phyloP scores from a whole-genome alignment of 2,113 vertebrate species.

The Gallinago media region DNA sequence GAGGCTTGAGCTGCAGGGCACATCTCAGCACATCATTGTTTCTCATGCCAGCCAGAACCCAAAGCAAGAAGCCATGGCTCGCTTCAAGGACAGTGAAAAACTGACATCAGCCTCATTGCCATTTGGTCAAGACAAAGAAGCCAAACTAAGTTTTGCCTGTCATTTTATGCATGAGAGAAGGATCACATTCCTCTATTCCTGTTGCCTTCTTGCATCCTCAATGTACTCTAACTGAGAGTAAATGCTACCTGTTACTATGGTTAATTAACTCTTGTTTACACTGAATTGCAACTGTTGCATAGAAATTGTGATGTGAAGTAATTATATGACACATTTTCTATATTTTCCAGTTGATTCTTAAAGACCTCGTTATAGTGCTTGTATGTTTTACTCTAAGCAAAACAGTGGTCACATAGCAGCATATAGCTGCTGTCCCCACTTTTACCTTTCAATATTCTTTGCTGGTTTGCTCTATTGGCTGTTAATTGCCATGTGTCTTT shows the following conservation, averaged over 20 bases:
- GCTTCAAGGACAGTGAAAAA: background rate
- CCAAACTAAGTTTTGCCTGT: background rate
- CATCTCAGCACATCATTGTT: background rate
- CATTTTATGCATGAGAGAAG: background rate
- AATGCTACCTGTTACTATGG: background rate
- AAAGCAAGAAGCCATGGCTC: background rate
- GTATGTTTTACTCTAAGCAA: background rate
- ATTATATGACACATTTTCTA: background rate
- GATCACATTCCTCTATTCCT: background rate
- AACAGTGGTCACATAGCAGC: background rate
- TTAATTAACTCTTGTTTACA: background rate
- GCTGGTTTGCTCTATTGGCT: background rate
- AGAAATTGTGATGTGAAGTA: background rate
- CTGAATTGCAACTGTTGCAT: background rate
- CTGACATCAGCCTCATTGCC: background rate
- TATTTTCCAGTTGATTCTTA: background rate
- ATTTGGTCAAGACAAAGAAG: background rate
- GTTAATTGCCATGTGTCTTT: background rate
- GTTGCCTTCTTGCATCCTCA: background rate
- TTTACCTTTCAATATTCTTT: constrained; percentile 5
- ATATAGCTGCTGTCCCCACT: background rate
- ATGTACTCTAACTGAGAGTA: background rate
- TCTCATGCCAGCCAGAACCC: background rate
- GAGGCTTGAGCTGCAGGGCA: background rate
- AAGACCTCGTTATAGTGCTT: background rate